A percentile compares a stretch with the other conserved stretches of the same genome.
phyloP scores from a whole-genome alignment of 2,888 invertebrate species.

The Eupsilia transversa region DNA sequence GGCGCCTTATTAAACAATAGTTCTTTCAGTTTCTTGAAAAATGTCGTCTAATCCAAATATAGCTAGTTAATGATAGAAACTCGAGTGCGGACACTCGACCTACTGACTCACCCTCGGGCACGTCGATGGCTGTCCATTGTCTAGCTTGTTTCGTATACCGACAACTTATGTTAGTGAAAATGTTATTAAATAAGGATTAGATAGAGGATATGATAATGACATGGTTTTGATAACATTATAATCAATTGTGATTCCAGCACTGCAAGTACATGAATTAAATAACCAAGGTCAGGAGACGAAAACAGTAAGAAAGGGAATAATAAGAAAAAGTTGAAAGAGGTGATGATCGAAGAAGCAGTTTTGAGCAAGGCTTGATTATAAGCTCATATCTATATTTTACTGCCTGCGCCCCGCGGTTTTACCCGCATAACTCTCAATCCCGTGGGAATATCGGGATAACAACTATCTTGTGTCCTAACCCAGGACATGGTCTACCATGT shows the following conservation, averaged over 20 bases:
- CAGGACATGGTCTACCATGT: too few relatives aligned
- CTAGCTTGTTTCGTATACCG: constrained; percentile 15
- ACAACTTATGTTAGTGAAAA: neutral
- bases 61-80: constrained; percentile 52
- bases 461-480: too few relatives aligned
- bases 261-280: neutral
- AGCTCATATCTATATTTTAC: neutral
- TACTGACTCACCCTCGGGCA: constrained; percentile 52
- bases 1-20: neutral
- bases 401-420: too few relatives aligned
- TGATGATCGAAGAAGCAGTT: neutral
- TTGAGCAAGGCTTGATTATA: neutral
- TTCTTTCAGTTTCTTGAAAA: neutral
- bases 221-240: neutral
- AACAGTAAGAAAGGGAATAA: neutral
- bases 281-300: neutral
- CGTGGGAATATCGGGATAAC: too few relatives aligned
- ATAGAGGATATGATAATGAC: neutral
- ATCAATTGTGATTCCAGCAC: neutral
- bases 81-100: constrained; percentile 58
- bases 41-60: constrained; percentile 42
- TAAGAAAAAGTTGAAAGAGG: neutral
- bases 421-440: too few relatives aligned
- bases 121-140: constrained; percentile 53
- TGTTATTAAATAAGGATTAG: constrained; percentile 13